Evolutionary conservation across 2,113 vertebrate species (phyloP).

Genomic region (Protomyctophum bolini): DNA sequence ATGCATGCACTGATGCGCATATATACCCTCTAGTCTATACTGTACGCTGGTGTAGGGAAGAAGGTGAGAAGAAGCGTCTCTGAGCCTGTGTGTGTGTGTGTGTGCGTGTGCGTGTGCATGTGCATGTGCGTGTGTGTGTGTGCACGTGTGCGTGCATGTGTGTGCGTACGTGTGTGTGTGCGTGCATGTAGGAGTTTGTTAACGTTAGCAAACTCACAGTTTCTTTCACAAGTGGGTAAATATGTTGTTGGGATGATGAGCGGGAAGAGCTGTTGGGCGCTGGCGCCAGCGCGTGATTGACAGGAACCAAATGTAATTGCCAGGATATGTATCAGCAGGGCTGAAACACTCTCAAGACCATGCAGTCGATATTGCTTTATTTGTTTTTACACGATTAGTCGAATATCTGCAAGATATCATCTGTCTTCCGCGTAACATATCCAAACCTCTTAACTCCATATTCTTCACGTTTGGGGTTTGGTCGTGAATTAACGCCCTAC

Average conservation of each 20-base stretch:
- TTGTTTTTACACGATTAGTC: slow-evolving; percentile 35
- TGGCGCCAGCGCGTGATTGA: slow-evolving; percentile 45
- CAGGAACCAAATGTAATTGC: slow-evolving; percentile 35
- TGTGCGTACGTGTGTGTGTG: slow-evolving; percentile 25
- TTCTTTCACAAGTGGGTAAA: slow-evolving; percentile 63
- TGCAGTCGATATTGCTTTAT: slow-evolving; percentile 24
- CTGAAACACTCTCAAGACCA: neutral
- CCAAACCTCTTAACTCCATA: no score
- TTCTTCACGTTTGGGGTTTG: no score
- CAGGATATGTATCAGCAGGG: slow-evolving; percentile 35
- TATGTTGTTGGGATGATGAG: slow-evolving; percentile 44
- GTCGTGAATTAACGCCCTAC: no score
- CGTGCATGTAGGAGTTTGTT: slow-evolving; percentile 69
- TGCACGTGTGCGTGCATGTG: slow-evolving; percentile 7
- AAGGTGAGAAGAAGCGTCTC: slow-evolving; percentile 35
- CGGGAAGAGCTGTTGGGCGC: slow-evolving; percentile 44
- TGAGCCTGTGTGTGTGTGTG: slow-evolving; percentile 9
- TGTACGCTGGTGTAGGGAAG: slow-evolving; percentile 18
- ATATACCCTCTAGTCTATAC: no score
- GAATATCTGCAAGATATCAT: neutral
- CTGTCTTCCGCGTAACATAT: neutral
- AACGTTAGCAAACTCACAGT: slow-evolving; percentile 64
- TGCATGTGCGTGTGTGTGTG: slow-evolving; percentile 24
- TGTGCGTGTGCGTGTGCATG: no score
- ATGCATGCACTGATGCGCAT: no score